phyloP scores from a whole-genome alignment of 2,113 vertebrate species.

The Ictidomys tridecemlineatus region DNA sequence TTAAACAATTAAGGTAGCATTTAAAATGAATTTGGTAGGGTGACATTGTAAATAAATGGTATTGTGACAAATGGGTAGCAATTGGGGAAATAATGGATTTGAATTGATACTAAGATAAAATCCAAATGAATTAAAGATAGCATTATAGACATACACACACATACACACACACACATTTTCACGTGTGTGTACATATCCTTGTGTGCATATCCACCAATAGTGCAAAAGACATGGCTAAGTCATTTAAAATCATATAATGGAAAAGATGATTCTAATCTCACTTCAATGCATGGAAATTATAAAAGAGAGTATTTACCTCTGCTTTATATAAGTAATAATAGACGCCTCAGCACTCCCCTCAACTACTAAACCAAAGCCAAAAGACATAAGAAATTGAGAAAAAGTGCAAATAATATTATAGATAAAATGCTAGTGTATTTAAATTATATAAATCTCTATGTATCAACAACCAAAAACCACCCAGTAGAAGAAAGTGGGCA shows the following conservation, averaged over 20 bases:
- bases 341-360: background rate
- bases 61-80: background rate
- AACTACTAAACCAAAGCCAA: background rate
- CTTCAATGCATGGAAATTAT: background rate
- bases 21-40: background rate
- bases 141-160: background rate
- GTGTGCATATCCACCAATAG: background rate
- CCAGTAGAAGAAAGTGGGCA: background rate
- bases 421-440: background rate
- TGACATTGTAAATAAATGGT: background rate
- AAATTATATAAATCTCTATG: background rate
- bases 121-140: background rate
- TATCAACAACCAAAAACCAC: background rate
- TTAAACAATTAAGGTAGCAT: background rate
- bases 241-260: background rate
- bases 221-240: background rate
- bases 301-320: background rate
- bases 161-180: background rate
- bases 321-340: background rate
- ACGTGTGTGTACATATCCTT: background rate
- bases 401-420: background rate
- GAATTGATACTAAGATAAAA: background rate
- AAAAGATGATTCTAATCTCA: background rate
- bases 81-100: background rate
- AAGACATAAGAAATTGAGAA: background rate